Percentiles rank a stretch among this genome's conserved stretches.
phyloP scores from a whole-genome alignment of 2,888 invertebrate genomes.

The Nasonovia ribisnigri region DNA sequence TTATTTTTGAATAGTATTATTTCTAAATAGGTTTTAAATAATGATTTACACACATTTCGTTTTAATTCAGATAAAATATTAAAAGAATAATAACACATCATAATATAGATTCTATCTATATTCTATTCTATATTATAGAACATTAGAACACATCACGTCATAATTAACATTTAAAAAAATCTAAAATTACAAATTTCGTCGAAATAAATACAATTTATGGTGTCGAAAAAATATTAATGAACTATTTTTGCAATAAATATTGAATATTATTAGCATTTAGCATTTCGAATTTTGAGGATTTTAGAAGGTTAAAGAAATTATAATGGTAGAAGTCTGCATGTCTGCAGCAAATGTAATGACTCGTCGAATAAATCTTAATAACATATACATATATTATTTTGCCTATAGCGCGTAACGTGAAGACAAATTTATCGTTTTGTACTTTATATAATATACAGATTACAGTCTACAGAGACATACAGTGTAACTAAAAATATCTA shows the following conservation, averaged over 20 bases:
- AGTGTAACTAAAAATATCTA: conserved; percentile 2
- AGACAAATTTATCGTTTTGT: neutral
- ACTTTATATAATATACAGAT: neutral
- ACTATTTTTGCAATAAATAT: neutral
- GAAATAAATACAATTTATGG: neutral
- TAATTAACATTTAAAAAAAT: neutral
- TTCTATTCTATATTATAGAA: too few species aligned
- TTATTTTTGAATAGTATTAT: neutral
- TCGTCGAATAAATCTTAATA: neutral
- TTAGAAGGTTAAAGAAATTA: neutral
- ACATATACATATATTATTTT: neutral
- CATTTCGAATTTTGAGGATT: neutral
- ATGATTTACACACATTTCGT: neutral
- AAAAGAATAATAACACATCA: neutral
- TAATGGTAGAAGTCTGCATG: neutral
- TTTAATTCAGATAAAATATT: neutral
- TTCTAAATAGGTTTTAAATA: neutral
- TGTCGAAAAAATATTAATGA: neutral
- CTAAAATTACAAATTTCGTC: neutral
- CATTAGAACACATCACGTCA: neutral
- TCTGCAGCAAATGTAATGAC: neutral
- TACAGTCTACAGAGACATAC: neutral
- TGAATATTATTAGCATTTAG: neutral
- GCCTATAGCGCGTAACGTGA: neutral
- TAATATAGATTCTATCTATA: too few species aligned